These are phyloP conservation scores for Lutjanus campechanus DNA, from an alignment of 2,797 vertebrate genomes.

Conservation along the genomic window DNA sequence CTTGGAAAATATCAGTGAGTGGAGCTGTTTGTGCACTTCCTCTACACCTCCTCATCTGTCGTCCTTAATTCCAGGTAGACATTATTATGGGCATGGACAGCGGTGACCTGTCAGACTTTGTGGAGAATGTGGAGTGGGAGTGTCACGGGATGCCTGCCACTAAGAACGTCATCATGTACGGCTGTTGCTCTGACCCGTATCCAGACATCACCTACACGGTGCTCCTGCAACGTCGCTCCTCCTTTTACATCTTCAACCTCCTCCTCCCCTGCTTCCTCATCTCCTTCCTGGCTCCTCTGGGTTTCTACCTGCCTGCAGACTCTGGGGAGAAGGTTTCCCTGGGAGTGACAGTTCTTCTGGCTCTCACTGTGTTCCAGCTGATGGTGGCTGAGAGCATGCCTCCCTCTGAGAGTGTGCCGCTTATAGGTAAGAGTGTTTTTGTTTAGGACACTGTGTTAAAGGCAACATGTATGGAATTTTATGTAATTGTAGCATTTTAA, in stretches of 20 bases:
- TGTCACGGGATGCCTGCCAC: constrained; percentile 96
- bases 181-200: constrained; percentile 97
- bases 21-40: background rate
- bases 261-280: constrained; percentile 97
- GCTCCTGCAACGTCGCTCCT: constrained; percentile 94
- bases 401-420: constrained; percentile 95
- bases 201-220: constrained; percentile 96
- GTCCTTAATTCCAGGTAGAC: constrained; percentile 86
- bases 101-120: constrained; percentile 95
- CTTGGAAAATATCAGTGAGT: background rate
- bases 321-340: constrained; percentile 98
- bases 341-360: constrained; percentile 96
- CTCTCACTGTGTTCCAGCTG: constrained; percentile 97
- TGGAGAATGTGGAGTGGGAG: constrained; percentile 98
- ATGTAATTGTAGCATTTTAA: background rate
- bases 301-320: constrained; percentile 97
- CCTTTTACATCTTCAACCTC: constrained; percentile 98
- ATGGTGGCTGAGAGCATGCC: constrained; percentile 99
- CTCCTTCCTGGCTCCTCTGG: constrained; percentile 95
- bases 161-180: constrained; percentile 96
- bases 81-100: constrained; percentile 92
- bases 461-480: background rate
- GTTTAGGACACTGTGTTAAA: background rate
- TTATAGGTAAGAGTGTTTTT: constrained; percentile 89
- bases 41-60: background rate